These are phyloP conservation scores for Smittia aterrima DNA, from an alignment of 2,888 invertebrate species.

Conservation along the genomic window DNA sequence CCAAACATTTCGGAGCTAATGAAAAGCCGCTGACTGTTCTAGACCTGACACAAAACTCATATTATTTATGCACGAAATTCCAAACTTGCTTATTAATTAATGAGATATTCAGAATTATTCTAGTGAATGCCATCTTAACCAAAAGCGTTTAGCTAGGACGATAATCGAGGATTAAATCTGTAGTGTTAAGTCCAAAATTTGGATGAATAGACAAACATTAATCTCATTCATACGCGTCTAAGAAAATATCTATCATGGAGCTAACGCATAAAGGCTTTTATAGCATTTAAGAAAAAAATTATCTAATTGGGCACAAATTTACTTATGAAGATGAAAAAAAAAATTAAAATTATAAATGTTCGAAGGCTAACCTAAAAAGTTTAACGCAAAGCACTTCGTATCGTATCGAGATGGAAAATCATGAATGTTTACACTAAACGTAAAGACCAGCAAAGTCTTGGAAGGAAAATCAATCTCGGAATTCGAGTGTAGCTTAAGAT, in stretches of 20 bases:
- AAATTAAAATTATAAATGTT: not conserved
- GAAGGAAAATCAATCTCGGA: not conserved
- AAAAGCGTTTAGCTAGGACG: not conserved
- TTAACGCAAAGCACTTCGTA: not conserved
- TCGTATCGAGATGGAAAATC: not conserved
- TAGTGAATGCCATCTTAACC: not conserved
- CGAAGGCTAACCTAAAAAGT: not conserved
- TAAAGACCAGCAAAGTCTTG: slow-evolving; percentile 14
- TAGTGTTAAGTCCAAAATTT: no score
- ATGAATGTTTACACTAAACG: not conserved
- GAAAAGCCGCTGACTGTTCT: no score
- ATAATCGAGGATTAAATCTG: no score
- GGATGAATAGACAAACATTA: no score
- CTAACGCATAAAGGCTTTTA: no score
- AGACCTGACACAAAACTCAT: not conserved
- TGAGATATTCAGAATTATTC: slow-evolving; percentile 7
- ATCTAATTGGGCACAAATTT: slow-evolving; percentile 20
- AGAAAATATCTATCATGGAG: no score
- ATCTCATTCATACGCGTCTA: no score
- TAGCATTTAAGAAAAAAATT: not conserved
- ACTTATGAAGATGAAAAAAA: not conserved
- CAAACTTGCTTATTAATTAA: not conserved
- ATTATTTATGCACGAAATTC: not conserved
- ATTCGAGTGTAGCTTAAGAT: slow-evolving; percentile 8
- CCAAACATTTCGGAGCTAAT: not conserved